Evolutionary conservation across 2,113 vertebrate genomes (phyloP).

Genomic region (Panthera tigris): DNA sequence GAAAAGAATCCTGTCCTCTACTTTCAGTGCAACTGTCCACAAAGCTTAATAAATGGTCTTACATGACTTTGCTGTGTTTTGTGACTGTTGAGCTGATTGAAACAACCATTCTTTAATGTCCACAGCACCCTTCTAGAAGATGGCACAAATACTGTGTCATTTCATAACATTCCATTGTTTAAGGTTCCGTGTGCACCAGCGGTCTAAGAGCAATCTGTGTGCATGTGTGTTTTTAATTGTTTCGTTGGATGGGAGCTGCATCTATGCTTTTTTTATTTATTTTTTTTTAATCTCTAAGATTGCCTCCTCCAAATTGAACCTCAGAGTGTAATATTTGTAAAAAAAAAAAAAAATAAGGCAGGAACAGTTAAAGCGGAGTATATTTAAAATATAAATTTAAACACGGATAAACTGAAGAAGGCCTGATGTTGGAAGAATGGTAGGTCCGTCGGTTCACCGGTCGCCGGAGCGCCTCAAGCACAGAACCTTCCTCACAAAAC

Average conservation of each 20-base stretch:
- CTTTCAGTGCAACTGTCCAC: slow-evolving; percentile 6
- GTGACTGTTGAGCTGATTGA: neutral
- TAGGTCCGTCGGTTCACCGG: rapidly evolving
- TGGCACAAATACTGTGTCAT: neutral
- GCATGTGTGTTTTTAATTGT: neutral
- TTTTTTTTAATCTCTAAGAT: neutral
- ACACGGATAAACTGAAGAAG: neutral
- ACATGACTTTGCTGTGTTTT: neutral
- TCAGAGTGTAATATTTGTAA: neutral
- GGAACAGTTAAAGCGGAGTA: neutral
- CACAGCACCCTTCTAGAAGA: neutral
- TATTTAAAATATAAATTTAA: neutral
- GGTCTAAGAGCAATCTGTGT: neutral
- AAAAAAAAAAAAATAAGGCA: neutral
- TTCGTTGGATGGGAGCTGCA: neutral
- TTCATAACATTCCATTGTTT: neutral
- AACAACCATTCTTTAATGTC: neutral
- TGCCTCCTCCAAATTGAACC: neutral
- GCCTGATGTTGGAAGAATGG: neutral
- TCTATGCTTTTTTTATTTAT: neutral
- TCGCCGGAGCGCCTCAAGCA: neutral
- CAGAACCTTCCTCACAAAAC: neutral
- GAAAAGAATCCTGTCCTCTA: neutral
- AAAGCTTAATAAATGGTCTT: neutral
- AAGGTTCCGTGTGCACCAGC: neutral